phyloP scores from a whole-genome alignment of 2,888 invertebrate species.

The Ophraella communa region DNA sequence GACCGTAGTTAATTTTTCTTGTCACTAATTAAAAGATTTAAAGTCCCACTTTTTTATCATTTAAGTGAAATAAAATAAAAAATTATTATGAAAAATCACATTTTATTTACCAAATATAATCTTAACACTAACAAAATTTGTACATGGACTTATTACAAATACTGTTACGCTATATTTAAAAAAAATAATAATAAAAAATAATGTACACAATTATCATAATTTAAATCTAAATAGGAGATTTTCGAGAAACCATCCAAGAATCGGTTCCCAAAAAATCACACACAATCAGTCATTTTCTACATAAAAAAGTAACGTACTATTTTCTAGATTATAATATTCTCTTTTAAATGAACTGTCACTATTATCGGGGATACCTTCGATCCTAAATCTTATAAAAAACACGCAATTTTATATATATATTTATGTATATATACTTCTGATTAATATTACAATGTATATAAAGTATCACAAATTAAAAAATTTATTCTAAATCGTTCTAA shows the following conservation, averaged over 20 bases:
- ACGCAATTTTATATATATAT: conserved; percentile 6
- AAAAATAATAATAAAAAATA: conserved; percentile 41
- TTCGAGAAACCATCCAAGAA: conserved; percentile 27
- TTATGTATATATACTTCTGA: conserved; percentile 18
- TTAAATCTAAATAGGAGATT: conserved; percentile 37
- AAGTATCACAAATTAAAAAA: conserved; percentile 29
- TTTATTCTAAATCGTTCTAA: conserved; percentile 30
- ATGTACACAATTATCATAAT: conserved; percentile 41
- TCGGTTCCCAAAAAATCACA: conserved; percentile 39
- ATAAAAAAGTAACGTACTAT: conserved; percentile 36
- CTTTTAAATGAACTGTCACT: conserved; percentile 39
- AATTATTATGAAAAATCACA: conserved; percentile 44
- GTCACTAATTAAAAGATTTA: not conserved
- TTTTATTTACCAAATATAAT: conserved; percentile 48
- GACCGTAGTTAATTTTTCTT: not conserved
- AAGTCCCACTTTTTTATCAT: not conserved
- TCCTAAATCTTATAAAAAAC: conserved; percentile 17
- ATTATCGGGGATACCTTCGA: conserved; percentile 3
- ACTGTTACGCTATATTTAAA: conserved; percentile 41
- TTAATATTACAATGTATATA: conserved; percentile 4
- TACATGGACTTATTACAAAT: conserved; percentile 49
- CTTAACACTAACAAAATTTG: conserved; percentile 51
- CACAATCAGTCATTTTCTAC: conserved; percentile 41
- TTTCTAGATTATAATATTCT: conserved; percentile 29
- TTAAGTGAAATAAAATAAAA: not conserved